Conservation (phyloP, 2,797 vertebrate genomes). For the Enteromius anoplus region DNA sequence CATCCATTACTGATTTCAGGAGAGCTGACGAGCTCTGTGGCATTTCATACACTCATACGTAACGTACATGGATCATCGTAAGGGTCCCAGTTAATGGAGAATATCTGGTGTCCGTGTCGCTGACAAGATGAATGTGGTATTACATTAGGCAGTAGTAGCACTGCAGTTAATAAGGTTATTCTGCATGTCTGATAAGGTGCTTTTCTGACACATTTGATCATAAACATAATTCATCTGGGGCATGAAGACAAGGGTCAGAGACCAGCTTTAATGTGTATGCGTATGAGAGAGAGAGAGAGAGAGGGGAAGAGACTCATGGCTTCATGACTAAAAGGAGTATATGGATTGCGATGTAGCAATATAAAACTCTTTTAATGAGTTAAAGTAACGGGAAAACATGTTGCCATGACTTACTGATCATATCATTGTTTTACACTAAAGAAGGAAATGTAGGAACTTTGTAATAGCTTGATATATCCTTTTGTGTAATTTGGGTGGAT, state of each 20-base stretch:
- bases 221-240: conserved; percentile 62
- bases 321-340: background rate
- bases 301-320: background rate
- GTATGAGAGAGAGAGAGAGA: background rate
- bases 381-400: background rate
- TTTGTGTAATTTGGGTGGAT: background rate
- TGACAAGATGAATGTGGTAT: conserved; percentile 61
- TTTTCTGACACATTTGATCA: conserved; percentile 59
- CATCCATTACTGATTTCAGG: conserved; percentile 59
- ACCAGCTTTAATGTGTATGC: conserved; percentile 35
- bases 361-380: background rate
- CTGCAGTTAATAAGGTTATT: conserved; percentile 64
- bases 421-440: background rate
- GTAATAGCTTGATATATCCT: background rate
- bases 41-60: conserved; percentile 58
- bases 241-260: conserved; percentile 49
- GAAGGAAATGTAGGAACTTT: background rate
- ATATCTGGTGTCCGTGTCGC: conserved; percentile 56
- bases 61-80: conserved; percentile 63
- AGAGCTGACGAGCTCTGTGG: conserved; percentile 61
- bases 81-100: conserved; percentile 62
- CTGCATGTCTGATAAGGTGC: conserved; percentile 57
- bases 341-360: background rate
- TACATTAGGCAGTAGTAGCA: conserved; percentile 60
- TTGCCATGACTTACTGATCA: background rate